phyloP scores from a whole-genome alignment of 1,140 invertebrate species.

The Leptestheria dahalacensis region DNA sequence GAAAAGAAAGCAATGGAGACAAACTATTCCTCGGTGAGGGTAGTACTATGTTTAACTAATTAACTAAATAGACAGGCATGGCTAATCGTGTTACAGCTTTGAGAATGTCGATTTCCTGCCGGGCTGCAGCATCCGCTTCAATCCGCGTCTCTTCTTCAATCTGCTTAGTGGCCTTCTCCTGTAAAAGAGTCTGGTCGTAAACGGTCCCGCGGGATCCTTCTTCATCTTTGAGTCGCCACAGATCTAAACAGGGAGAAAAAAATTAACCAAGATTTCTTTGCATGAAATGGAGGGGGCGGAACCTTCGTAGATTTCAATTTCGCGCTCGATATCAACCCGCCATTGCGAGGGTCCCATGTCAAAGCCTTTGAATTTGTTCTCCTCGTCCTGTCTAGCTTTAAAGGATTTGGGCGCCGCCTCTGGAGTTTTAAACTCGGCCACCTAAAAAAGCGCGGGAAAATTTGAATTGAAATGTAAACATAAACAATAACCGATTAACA shows the following conservation, averaged over 20 bases:
- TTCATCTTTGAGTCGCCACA: slow-evolving; percentile 70
- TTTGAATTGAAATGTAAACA: neutral
- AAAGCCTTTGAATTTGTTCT: slow-evolving; percentile 1
- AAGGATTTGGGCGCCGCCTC: neutral
- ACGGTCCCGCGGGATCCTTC: neutral
- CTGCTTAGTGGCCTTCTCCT: slow-evolving; percentile 60
- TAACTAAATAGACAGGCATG: neutral
- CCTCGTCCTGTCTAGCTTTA: neutral
- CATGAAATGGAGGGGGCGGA: neutral
- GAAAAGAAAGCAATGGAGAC: neutral
- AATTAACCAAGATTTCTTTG: neutral
- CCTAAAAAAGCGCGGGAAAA: neutral
- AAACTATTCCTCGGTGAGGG: neutral
- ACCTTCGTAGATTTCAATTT: slow-evolving; percentile 13
- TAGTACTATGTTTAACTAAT: too few relatives aligned
- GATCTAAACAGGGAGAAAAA: slow-evolving; percentile 34
- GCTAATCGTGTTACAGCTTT: slow-evolving; percentile 36
- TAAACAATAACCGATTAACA: too few relatives aligned
- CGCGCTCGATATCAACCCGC: slow-evolving; percentile 1
- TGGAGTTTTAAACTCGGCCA: neutral
- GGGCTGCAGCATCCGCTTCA: slow-evolving; percentile 67
- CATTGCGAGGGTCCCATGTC: slow-evolving; percentile 4
- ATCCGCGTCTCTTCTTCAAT: slow-evolving; percentile 55
- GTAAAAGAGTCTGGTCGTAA: slow-evolving; percentile 63
- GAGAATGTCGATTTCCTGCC: slow-evolving; percentile 54